Percentiles rank a stretch among this genome's conserved stretches.
Evolutionary conservation across 2,113 vertebrate genomes (phyloP).

Genomic region (Chaetops frenatus): DNA sequence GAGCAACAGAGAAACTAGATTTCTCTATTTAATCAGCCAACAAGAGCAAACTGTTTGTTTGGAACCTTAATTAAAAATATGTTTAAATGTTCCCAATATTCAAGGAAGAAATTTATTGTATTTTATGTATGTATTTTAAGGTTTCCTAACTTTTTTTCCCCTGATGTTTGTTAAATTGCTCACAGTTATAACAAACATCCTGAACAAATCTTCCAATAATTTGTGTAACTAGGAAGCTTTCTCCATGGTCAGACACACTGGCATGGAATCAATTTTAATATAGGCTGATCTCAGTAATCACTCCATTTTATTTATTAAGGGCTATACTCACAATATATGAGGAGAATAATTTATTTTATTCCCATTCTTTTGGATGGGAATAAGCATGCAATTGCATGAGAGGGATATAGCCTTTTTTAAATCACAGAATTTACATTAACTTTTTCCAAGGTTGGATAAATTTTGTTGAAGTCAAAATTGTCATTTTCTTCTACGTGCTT

Average conservation of each 20-base stretch:
- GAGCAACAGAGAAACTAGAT: background rate
- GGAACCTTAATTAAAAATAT: background rate
- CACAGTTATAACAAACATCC: background rate
- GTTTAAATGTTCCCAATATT: background rate
- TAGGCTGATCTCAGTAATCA: background rate
- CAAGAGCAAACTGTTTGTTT: background rate
- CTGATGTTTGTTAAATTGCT: background rate
- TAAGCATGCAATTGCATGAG: background rate
- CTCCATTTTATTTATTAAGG: background rate
- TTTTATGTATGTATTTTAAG: background rate
- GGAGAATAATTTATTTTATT: background rate
- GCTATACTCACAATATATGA: background rate
- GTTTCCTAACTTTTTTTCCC: background rate
- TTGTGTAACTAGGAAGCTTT: background rate
- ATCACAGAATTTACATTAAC: background rate
- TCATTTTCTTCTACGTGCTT: background rate
- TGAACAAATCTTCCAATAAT: background rate
- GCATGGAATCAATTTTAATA: background rate
- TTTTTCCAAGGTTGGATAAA: background rate
- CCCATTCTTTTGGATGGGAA: background rate
- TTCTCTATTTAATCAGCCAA: background rate
- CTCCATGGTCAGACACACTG: background rate
- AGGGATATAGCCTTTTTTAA: background rate
- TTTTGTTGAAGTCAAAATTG: background rate
- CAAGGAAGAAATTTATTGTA: background rate